Base-by-base conservation (phyloP, 2,113 vertebrate genomes). In the Odocoileus virginianus region DNA sequence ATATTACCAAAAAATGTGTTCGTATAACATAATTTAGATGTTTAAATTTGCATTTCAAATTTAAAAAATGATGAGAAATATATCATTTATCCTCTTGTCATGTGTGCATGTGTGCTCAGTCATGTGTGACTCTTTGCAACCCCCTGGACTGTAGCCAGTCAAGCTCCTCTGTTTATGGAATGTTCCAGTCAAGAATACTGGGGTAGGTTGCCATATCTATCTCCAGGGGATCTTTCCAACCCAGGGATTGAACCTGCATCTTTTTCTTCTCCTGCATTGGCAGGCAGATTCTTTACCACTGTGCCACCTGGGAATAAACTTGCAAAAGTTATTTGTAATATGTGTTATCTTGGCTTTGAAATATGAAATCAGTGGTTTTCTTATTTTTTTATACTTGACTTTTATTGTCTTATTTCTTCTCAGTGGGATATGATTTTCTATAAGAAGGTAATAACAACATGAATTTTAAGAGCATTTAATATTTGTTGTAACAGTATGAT, bases 401-500 rank as follows among this genome's bases (percentile, higher is more conserved):
- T 94, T 96, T 93, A 94, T 30, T 74, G 12, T 30, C 52, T 74
- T 91, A 1, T 2, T 57, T 92, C 16, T 58, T 96, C n/a, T 90
- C 74, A 54, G 52, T 17, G 50, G 36, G 58, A 54, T 43, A 89
- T 87, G 40, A 13, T 64, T 93, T 81, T 45, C 23, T 36, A 12
- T 47, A 91, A 67, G 14, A 45, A 0, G 4, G 28, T 83, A 81
- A 85, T 28, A 28, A n/a, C 19, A 47, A 0, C 23, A 36, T 81
- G 47, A 91, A 94, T 40, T 96, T 96, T 95, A 91, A 85, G 40
- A 95, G 16, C 28, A 85, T 43, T 30, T 40, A 94, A n/a, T 30
- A 89, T 89, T 96, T 86, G 27, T 95, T 92, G 87, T 33, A 96
- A 91, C 17, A 91, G 15, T 81, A 82, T 27, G 85, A 25, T 89